phyloP scores from a whole-genome alignment of 2,113 vertebrate species.

The Semnornis frantzii region DNA sequence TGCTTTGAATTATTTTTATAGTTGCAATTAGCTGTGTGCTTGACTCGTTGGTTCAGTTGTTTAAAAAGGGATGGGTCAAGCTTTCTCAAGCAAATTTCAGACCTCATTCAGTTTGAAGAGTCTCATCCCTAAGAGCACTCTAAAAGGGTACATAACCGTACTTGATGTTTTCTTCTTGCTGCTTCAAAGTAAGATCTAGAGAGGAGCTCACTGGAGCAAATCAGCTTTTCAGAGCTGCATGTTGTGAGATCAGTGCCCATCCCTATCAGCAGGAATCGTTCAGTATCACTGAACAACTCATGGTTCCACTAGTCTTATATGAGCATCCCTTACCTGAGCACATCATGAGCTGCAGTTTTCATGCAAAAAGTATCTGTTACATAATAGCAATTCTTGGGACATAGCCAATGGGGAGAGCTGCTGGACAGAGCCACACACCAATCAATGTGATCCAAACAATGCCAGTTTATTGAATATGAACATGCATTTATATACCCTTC shows the following conservation, averaged over 20 bases:
- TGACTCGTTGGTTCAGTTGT: constrained; percentile 45
- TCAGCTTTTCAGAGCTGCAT: neutral
- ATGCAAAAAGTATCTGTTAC: neutral
- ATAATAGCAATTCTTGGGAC: neutral
- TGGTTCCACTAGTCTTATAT: neutral
- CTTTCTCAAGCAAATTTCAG: constrained; percentile 29
- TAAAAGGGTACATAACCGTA: neutral
- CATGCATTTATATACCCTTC: no score
- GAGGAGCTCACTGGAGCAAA: neutral
- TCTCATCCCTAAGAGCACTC: neutral
- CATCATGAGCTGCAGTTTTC: neutral
- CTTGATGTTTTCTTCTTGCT: neutral
- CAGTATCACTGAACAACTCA: neutral
- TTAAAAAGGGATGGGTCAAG: constrained; percentile 27
- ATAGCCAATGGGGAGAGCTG: no score
- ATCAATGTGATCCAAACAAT: no score
- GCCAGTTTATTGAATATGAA: no score
- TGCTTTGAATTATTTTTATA: constrained; percentile 7
- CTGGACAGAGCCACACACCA: no score
- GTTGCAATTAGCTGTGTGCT: neutral
- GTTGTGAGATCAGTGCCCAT: neutral
- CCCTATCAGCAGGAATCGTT: neutral
- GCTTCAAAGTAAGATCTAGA: neutral
- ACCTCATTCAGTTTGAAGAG: constrained; percentile 16
- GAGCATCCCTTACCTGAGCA: neutral